A percentile compares a stretch with the other conserved stretches of the same genome.
Conservation (phyloP, 2,888 invertebrate species). For the Linnaemya vulpina region DNA sequence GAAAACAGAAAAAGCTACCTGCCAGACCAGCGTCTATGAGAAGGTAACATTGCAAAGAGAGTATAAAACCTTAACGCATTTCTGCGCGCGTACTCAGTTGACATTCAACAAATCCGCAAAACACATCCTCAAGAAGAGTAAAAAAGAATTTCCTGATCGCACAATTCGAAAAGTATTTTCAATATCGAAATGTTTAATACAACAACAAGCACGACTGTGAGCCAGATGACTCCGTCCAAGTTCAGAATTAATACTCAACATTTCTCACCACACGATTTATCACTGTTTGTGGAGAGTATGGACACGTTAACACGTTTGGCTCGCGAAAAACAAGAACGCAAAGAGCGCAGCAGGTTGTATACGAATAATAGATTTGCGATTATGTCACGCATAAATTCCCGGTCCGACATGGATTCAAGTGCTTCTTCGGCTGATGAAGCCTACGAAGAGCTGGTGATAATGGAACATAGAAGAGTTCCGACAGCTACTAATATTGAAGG, state of each 20-base stretch:
- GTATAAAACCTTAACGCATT: slow-evolving; percentile 53
- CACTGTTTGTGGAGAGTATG: slow-evolving; percentile 76
- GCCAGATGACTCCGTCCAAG: slow-evolving; percentile 43
- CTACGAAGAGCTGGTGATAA: slow-evolving; percentile 56
- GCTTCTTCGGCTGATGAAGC: slow-evolving; percentile 33
- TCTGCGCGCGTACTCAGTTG: slow-evolving; percentile 36
- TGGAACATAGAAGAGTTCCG: slow-evolving; percentile 39
- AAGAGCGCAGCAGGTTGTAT: background rate
- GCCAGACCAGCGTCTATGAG: background rate
- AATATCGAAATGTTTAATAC: slow-evolving; percentile 60
- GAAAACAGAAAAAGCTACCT: slow-evolving; percentile 44
- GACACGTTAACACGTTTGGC: slow-evolving; percentile 77
- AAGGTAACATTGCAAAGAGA: background rate
- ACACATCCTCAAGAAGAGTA: background rate
- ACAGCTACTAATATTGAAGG: background rate
- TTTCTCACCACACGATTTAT: slow-evolving; percentile 73
- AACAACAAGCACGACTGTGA: slow-evolving; percentile 20
- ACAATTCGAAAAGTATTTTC: background rate
- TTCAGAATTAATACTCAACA: slow-evolving; percentile 66
- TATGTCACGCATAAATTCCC: slow-evolving; percentile 17
- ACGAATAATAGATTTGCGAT: background rate
- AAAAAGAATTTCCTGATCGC: background rate
- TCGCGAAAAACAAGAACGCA: slow-evolving; percentile 47
- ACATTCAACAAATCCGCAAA: slow-evolving; percentile 4
- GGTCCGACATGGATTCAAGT: slow-evolving; percentile 3